phyloP scores from a whole-genome alignment of 2,888 invertebrate species.

The Caradrina kadenii region DNA sequence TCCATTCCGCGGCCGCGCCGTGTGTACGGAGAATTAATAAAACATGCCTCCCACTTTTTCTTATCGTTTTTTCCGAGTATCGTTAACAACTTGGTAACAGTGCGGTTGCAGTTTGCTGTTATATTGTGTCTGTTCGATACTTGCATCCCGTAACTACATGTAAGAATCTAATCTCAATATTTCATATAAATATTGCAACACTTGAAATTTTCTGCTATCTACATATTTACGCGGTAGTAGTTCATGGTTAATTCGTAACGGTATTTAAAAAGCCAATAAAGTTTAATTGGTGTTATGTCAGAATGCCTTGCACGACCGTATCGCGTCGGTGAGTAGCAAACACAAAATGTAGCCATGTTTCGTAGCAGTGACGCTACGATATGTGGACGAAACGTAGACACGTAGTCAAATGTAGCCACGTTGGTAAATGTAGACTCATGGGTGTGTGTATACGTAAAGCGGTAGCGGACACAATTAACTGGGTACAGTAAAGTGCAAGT shows the following conservation, averaged over 20 bases:
- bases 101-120: slow-evolving; percentile 78
- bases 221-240: slow-evolving; percentile 43
- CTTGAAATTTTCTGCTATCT: slow-evolving; percentile 66
- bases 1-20: slow-evolving; percentile 85
- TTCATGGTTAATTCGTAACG: slow-evolving; percentile 70
- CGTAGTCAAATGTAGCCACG: slow-evolving; percentile 28
- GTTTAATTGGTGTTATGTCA: slow-evolving; percentile 58
- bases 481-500: slow-evolving; percentile 84
- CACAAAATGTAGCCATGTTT: slow-evolving; percentile 68
- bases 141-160: slow-evolving; percentile 61
- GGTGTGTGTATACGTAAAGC: slow-evolving; percentile 28
- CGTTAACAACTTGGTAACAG: slow-evolving; percentile 82
- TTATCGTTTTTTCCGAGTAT: slow-evolving; percentile 84
- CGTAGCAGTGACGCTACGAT: slow-evolving; percentile 70
- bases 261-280: slow-evolving; percentile 73
- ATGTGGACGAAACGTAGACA: slow-evolving; percentile 55
- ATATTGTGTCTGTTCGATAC: slow-evolving; percentile 68
- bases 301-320: slow-evolving; percentile 65
- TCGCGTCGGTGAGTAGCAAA: slow-evolving; percentile 64
- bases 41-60: slow-evolving; percentile 86
- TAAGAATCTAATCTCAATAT: slow-evolving; percentile 73
- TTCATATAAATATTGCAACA: slow-evolving; percentile 62
- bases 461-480: slow-evolving; percentile 83
- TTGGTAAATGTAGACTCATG: slow-evolving; percentile 22
- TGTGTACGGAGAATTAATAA: slow-evolving; percentile 90